Evolutionary conservation across 2,797 vertebrate species (phyloP).

Genomic region (Girardinus metallicus): DNA sequence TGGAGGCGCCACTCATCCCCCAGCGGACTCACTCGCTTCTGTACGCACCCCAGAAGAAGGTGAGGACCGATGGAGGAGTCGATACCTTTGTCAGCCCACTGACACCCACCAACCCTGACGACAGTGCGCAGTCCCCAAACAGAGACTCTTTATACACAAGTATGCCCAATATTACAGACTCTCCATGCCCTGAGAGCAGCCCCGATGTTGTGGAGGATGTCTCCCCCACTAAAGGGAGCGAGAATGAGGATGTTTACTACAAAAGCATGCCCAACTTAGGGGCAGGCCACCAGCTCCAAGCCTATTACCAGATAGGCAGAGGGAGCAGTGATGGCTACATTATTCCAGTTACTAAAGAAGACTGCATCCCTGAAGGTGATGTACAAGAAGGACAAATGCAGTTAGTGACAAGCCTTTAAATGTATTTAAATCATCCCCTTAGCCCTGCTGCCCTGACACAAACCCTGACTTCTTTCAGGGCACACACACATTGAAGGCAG

Average conservation of each 20-base stretch:
- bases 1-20: constrained; percentile 96
- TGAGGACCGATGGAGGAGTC: constrained; percentile 83
- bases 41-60: constrained; percentile 97
- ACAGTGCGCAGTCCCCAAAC: constrained; percentile 93
- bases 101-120: constrained; percentile 87
- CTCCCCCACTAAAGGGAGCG: constrained; percentile 92
- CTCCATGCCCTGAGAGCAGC: constrained; percentile 92
- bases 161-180: constrained; percentile 99
- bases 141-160: constrained; percentile 99
- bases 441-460: constrained; percentile 24
- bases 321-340: constrained; percentile 96
- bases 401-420: constrained; percentile 98
- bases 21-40: constrained; percentile 99
- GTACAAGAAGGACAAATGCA: constrained; percentile 99
- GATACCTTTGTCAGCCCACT: constrained; percentile 90
- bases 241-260: constrained; percentile 97
- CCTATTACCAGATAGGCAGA: constrained; percentile 97
- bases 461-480: constrained; percentile 65
- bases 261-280: constrained; percentile 99
- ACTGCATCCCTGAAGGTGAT: constrained; percentile 93
- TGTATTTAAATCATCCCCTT: constrained; percentile 78
- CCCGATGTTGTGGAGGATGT: constrained; percentile 91
- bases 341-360: constrained; percentile 95
- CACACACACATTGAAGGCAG: constrained; percentile 76
- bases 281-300: constrained; percentile 92